Conservation (phyloP, 2,113 vertebrate genomes). For the Limanda limanda region DNA sequence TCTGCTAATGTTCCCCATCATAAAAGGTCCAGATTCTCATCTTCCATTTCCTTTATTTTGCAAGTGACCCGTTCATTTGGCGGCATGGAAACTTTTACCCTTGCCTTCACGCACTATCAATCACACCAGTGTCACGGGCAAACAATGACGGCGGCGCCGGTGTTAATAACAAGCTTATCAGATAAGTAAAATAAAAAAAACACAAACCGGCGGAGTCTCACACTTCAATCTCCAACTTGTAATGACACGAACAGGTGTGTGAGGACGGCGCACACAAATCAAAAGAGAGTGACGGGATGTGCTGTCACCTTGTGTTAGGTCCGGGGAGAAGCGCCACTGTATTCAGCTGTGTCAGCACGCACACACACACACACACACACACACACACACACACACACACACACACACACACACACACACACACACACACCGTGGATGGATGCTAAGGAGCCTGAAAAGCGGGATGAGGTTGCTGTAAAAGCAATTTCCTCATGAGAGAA, state of each 20-base stretch:
- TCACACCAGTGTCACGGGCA: conserved; percentile 38
- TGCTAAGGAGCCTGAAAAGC: conserved; percentile 51
- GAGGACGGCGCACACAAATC: conserved; percentile 61
- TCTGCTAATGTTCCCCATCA: conserved; percentile 80
- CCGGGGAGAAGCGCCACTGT: conserved; percentile 44
- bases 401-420: neutral
- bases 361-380: conserved; percentile 21
- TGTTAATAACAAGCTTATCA: conserved; percentile 56
- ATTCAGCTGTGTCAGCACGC: conserved; percentile 66
- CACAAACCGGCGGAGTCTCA: conserved; percentile 35
- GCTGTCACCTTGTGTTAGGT: conserved; percentile 69
- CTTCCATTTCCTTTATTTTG: conserved; percentile 64
- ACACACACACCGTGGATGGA: conserved; percentile 26
- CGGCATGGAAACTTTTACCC: conserved; percentile 34
- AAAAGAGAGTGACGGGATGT: conserved; percentile 58
- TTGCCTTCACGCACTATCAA: conserved; percentile 57
- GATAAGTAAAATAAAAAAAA: conserved; percentile 40
- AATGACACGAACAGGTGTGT: conserved; percentile 44
- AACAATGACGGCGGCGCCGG: conserved; percentile 38
- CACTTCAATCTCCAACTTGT: conserved; percentile 41
- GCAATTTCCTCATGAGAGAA: conserved; percentile 74
- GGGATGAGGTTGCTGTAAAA: conserved; percentile 68
- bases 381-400: conserved; percentile 23
- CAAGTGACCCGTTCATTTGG: conserved; percentile 46
- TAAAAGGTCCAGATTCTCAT: conserved; percentile 68